Conservation (phyloP, 2,113 vertebrate genomes). For the Marmota monax region DNA sequence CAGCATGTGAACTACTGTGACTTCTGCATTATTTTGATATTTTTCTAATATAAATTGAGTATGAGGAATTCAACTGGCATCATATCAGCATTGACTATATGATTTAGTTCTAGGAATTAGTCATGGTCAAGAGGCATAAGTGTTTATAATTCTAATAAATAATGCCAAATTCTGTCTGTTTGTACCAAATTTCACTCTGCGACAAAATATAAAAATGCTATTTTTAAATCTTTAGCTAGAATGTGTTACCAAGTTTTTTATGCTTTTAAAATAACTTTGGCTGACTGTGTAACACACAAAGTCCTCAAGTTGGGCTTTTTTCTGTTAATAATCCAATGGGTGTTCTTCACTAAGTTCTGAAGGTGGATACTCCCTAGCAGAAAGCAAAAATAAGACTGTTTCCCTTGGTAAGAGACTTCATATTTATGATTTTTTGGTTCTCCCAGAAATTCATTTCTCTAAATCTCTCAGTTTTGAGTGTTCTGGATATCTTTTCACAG, state of each 20-base stretch:
- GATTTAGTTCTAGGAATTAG: background rate
- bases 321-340: background rate
- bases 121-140: background rate
- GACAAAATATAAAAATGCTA: background rate
- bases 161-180: background rate
- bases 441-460: background rate
- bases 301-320: background rate
- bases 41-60: background rate
- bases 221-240: background rate
- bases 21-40: background rate
- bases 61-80: background rate
- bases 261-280: background rate
- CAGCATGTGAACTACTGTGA: background rate
- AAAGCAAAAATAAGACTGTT: background rate
- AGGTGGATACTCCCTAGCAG: background rate
- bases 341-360: background rate
- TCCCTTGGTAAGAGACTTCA: background rate
- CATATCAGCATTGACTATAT: background rate
- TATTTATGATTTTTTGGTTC: background rate
- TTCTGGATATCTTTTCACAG: conserved; percentile 3
- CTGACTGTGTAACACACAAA: background rate
- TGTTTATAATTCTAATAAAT: background rate
- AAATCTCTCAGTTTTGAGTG: conserved; percentile 8
- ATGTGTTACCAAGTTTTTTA: background rate
- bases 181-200: background rate